Conservation (phyloP, 1,140 invertebrate genomes). For the Hycleus phaleratus region DNA sequence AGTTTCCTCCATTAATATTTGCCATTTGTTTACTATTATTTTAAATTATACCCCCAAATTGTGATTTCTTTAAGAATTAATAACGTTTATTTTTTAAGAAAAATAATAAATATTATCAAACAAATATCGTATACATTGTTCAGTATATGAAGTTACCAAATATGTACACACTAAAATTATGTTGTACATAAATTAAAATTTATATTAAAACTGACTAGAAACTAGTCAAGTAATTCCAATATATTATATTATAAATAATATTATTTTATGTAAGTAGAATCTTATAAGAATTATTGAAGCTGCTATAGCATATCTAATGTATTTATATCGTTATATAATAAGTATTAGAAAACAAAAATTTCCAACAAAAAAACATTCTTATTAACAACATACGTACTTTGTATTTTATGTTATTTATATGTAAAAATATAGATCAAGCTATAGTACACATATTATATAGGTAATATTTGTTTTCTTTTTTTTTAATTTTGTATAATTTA, state of each 20-base stretch:
- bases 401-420: constrained; percentile 32
- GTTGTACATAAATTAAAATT: constrained; percentile 32
- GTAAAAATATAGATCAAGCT: constrained; percentile 30
- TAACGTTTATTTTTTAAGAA: not conserved
- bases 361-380: constrained; percentile 6
- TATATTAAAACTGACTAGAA: constrained; percentile 35
- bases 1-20: not conserved
- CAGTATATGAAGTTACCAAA: constrained; percentile 41
- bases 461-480: constrained; percentile 35
- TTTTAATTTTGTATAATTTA: constrained; percentile 38
- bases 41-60: constrained; percentile 26
- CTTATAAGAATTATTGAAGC: constrained; percentile 21
- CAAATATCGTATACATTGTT: constrained; percentile 31
- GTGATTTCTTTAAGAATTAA: constrained; percentile 27
- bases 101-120: constrained; percentile 7
- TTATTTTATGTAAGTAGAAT: constrained; percentile 24
- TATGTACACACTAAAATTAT: constrained; percentile 36
- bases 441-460: constrained; percentile 31
- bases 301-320: constrained; percentile 32
- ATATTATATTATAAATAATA: constrained; percentile 1
- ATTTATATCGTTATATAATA: constrained; percentile 34
- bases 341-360: constrained; percentile 17
- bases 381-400: constrained; percentile 11
- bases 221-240: constrained; percentile 36
- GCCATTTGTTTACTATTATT: constrained; percentile 13